These are phyloP conservation scores for Chloroceryle inda DNA, from an alignment of 2,797 vertebrate species.

Conservation along the genomic window DNA sequence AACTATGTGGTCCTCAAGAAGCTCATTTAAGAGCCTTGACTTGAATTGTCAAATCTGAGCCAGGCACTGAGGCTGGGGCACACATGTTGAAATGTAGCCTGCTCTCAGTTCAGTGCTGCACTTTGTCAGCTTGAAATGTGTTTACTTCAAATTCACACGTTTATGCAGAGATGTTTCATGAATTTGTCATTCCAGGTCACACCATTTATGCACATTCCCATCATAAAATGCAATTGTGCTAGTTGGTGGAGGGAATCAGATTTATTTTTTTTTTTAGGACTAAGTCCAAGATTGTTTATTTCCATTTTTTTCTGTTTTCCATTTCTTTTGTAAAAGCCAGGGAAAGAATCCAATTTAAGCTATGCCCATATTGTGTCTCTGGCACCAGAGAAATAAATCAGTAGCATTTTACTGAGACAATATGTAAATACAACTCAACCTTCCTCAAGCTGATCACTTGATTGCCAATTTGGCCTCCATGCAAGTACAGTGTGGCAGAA, in stretches of 20 bases:
- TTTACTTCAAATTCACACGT: neutral
- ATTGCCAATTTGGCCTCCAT: constrained; percentile 49
- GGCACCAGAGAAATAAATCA: constrained; percentile 40
- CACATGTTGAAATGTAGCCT: neutral
- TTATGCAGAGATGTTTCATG: neutral
- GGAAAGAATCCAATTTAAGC: constrained; percentile 28
- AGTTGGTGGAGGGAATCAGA: neutral
- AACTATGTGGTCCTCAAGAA: neutral
- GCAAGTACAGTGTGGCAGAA: constrained; percentile 21
- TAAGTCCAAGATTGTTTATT: neutral
- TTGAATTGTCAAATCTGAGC: neutral
- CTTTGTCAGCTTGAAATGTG: neutral
- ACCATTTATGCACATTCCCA: neutral
- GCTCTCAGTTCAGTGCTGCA: neutral
- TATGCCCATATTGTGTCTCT: constrained; percentile 12
- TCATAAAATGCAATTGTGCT: neutral
- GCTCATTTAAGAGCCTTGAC: neutral
- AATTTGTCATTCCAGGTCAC: neutral
- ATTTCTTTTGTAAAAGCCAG: constrained; percentile 27
- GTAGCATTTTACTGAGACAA: constrained; percentile 27
- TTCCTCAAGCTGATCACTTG: constrained; percentile 24
- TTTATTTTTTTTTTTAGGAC: neutral
- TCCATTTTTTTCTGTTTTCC: neutral
- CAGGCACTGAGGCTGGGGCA: neutral
- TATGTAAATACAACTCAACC: constrained; percentile 65